Base-by-base conservation (phyloP, 2,888 invertebrate genomes). In the Pelosia muscerda region DNA sequence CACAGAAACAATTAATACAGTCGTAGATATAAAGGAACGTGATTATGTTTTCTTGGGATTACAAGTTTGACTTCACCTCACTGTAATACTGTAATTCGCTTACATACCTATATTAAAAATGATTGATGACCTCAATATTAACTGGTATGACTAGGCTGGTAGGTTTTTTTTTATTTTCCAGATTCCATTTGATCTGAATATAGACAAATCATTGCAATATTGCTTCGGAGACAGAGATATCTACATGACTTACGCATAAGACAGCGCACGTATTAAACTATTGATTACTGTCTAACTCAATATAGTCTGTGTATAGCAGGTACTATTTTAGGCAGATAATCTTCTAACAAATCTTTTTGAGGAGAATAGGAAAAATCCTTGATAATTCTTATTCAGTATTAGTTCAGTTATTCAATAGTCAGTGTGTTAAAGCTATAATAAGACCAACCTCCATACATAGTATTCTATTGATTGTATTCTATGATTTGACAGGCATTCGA, bases 21-120 rank as follows among this genome's bases (percentile, higher is more conserved):
- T 23, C 25, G 26, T 11, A 63, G 38, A 54, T 62, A 62, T 54
- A n/a, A 54, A 22, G 11, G 22, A 56, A 38, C 55, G 25, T 25
- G 55, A 63, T n/a, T 63, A 63, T 28, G 9, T 54, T 53, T 63
- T 63, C 31, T 56, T 13, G 23, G 63, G 38, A 63, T 38, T 56
- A n/a, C 38, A 55, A 34, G 55, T 38, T 25, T 25, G 34, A 6
- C 28, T 31, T 54, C 53, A 15, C 31, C 49, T 54, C 53, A 62
- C 31, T 26, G 22, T 34, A 23, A 23, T 23, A 10, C 61, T n/a
- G n/a, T 26, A 26, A 10, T 19, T 2, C n/a, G n/a, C 0, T 19
- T n/a, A 28, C 57, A n/a, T 26, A 28, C n/a, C 56, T 10, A 54
- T 63, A 2, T 49, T n/a, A 62, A 62, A 61, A 22, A 11, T 23